Evolutionary conservation across 1,140 invertebrate genomes (phyloP), one percentile per base, ranked within the genome.

Genomic region (Fopius arisanus): DNA sequence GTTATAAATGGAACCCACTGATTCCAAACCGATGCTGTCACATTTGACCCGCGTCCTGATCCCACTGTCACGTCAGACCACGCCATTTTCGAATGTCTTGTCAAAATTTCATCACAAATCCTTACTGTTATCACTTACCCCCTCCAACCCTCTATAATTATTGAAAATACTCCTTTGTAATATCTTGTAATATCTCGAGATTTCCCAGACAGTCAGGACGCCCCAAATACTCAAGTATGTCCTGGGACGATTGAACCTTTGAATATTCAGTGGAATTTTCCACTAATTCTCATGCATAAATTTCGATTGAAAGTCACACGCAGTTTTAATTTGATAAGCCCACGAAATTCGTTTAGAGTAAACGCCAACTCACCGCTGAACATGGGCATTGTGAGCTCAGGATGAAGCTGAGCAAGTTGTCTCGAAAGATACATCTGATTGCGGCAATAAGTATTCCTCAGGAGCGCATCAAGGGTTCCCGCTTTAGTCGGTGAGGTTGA

Each of bases 361-460:
- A 5, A 37, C 12, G 12, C 9, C 7, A 16, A 65, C 85, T 90
- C 86, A 97, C 96, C 97, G 83, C 97, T 98, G 88, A 99, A 99
- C 92, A 99, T 98, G 0, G 97, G 96, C 97, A 99, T 98, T 9
- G 98, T 99, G 0, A 99, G 90, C 81, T 99, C 97, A 0, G 97
- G 96, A 86, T 99, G 97, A 10, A 98, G 89, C 70, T 96, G 93
- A 0, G 98, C 95, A 73, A 99, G 88, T 82, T 98, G 96, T 70
- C 95, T 91, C 0, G 96, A 97, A 2, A 99, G 90, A 86, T 95
- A 96, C 80, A 96, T 92, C 88, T 98, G 97, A 40, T 96, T 96
- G 37, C 96, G 92, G 82, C 95, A 97, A 87, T 97, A 98, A 0
- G 94, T 94, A 1, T 93, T 94, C 28, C 94, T 93, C 26, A 98